A percentile compares a stretch with the other conserved stretches of the same genome.
Evolutionary conservation across 2,113 vertebrate species (phyloP).

Genomic region (Nipponia nippon): DNA sequence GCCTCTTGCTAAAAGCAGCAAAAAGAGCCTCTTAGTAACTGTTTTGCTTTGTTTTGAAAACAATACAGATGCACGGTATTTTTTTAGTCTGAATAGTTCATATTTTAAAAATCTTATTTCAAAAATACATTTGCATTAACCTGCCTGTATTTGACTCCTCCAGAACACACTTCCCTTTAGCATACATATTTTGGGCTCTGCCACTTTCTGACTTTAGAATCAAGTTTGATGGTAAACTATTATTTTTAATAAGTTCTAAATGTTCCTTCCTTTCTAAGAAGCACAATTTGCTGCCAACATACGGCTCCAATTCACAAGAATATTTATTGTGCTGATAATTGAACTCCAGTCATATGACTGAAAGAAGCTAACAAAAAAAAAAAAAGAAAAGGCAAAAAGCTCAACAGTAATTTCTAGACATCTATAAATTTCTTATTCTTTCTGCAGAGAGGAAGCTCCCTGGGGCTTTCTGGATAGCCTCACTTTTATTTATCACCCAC

Average conservation of each 20-base stretch:
- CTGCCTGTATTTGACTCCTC: background rate
- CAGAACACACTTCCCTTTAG: background rate
- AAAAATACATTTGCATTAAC: constrained; percentile 1
- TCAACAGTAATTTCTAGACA: constrained; percentile 75
- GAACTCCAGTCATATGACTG: constrained; percentile 71
- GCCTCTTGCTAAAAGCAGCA: constrained; percentile 39
- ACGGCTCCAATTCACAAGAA: constrained; percentile 69
- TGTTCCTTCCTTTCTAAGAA: constrained; percentile 63
- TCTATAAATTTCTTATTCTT: constrained; percentile 76
- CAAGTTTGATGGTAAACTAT: background rate
- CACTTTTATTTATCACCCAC: constrained; percentile 66
- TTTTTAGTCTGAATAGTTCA: constrained; percentile 16
- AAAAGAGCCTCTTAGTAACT: constrained; percentile 40
- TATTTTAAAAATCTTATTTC: background rate
- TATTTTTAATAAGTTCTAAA: constrained; percentile 57
- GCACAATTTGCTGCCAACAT: constrained; percentile 62
- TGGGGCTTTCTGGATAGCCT: constrained; percentile 65
- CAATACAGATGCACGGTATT: constrained; percentile 7
- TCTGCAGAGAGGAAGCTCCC: constrained; percentile 65
- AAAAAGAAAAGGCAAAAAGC: constrained; percentile 54
- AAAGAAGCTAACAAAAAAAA: constrained; percentile 52
- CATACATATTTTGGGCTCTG: background rate
- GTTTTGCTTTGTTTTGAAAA: constrained; percentile 54
- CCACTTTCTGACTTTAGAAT: constrained; percentile 6
- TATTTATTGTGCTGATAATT: constrained; percentile 78